These are phyloP conservation scores for Grallaria varia DNA, from an alignment of 2,113 vertebrate genomes.

Conservation along the genomic window DNA sequence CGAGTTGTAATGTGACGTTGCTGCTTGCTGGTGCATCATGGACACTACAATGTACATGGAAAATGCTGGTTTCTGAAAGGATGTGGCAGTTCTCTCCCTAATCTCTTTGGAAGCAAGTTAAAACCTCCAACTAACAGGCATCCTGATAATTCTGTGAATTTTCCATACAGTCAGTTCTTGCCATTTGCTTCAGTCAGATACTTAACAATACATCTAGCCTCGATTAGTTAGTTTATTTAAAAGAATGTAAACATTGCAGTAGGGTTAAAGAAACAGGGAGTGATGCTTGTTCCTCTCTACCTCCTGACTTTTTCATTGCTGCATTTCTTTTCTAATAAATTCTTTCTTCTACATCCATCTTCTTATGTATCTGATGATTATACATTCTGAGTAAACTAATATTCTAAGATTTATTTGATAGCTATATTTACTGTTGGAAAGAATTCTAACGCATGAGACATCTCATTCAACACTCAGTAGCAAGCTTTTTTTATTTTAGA, in stretches of 20 bases:
- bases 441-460: not conserved
- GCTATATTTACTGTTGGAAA: not conserved
- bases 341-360: not conserved
- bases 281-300: not conserved
- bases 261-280: not conserved
- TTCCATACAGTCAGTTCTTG: constrained; percentile 14
- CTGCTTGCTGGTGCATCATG: constrained; percentile 95
- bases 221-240: not conserved
- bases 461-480: not conserved
- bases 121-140: not conserved
- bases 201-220: not conserved
- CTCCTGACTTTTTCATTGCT: not conserved
- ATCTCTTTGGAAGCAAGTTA: not conserved
- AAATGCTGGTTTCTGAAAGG: not conserved
- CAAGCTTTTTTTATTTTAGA: not conserved
- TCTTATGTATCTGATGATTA: not conserved
- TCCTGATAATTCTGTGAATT: not conserved
- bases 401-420: not conserved
- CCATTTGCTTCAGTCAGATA: not conserved
- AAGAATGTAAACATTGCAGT: not conserved
- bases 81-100: not conserved
- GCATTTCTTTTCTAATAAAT: not conserved
- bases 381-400: not conserved
- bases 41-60: constrained; percentile 74
- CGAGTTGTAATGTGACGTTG: constrained; percentile 86